Percentiles rank a stretch among this genome's conserved stretches.
These are phyloP conservation scores for Platycheirus rosarum DNA, from an alignment of 2,888 invertebrate genomes.

Conservation along the genomic window DNA sequence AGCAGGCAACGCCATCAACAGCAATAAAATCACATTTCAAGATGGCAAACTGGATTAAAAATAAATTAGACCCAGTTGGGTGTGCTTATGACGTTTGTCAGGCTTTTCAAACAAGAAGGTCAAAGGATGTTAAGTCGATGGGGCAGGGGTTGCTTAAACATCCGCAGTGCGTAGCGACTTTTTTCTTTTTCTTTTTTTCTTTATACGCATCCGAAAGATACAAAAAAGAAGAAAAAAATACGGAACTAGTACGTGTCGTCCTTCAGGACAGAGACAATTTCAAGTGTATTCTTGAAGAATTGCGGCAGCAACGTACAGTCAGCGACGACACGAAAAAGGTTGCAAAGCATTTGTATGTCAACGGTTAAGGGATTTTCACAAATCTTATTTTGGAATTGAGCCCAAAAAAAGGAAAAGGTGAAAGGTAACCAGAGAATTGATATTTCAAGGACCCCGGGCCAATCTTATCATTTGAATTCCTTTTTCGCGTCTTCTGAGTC, in stretches of 20 bases:
- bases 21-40: slow-evolving; percentile 64
- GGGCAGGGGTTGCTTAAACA: not conserved
- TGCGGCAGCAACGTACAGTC: not conserved
- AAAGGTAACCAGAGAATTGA: not conserved
- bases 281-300: slow-evolving; percentile 4
- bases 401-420: not conserved
- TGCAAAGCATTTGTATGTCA: too few relatives aligned
- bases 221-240: slow-evolving; percentile 5
- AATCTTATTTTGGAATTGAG: not conserved
- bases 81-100: slow-evolving; percentile 47
- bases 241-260: slow-evolving; percentile 30
- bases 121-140: not conserved
- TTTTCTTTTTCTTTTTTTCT: not conserved
- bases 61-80: slow-evolving; percentile 59
- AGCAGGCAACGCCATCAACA: slow-evolving; percentile 50
- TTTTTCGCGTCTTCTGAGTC: not conserved
- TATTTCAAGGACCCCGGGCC: not conserved
- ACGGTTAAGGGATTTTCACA: not conserved
- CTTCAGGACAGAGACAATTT: slow-evolving; percentile 32
- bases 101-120: slow-evolving; percentile 36
- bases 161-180: slow-evolving; percentile 9
- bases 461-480: not conserved
- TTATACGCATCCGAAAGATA: not conserved
- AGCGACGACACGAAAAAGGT: not conserved
- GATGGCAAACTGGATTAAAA: slow-evolving; percentile 63